Evolutionary conservation across 2,113 vertebrate genomes (phyloP).

Genomic region (Dissostichus mawsoni): DNA sequence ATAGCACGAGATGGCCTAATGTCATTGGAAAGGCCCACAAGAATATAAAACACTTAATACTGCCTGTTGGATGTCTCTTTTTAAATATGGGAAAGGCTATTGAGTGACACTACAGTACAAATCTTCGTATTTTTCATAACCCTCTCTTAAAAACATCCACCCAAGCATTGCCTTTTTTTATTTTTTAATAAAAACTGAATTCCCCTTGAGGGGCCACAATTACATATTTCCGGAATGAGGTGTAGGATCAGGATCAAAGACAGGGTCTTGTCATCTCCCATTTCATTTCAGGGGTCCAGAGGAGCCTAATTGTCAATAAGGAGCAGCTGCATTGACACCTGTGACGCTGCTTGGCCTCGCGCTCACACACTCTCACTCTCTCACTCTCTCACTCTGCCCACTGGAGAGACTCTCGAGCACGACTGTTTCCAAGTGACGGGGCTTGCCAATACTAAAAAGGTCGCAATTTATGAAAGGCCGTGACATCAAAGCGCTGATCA

Average conservation of each 20-base stretch:
- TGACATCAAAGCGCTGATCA: conserved; percentile 79
- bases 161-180: conserved; percentile 22
- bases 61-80: conserved; percentile 32
- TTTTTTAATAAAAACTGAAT: conserved; percentile 40
- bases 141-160: conserved; percentile 4
- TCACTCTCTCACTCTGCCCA: conserved; percentile 44
- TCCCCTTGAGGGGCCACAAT: conserved; percentile 54
- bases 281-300: conserved; percentile 71
- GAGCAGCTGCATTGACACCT: conserved; percentile 79
- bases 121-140: conserved; percentile 27
- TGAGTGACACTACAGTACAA: conserved; percentile 6
- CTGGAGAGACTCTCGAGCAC: conserved; percentile 45
- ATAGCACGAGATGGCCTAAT: conserved; percentile 27
- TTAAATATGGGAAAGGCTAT: conserved; percentile 28
- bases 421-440: conserved; percentile 50
- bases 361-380: conserved; percentile 31
- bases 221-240: conserved; percentile 73
- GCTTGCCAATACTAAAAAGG: conserved; percentile 80
- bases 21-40: conserved; percentile 49
- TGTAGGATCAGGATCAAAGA: conserved; percentile 78
- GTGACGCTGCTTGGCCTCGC: conserved; percentile 65
- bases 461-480: conserved; percentile 81
- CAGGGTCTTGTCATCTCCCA: conserved; percentile 75
- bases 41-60: conserved; percentile 38
- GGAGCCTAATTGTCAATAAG: conserved; percentile 81